These are phyloP conservation scores for Caradrina kadenii DNA, from an alignment of 2,888 invertebrate species.

Conservation along the genomic window DNA sequence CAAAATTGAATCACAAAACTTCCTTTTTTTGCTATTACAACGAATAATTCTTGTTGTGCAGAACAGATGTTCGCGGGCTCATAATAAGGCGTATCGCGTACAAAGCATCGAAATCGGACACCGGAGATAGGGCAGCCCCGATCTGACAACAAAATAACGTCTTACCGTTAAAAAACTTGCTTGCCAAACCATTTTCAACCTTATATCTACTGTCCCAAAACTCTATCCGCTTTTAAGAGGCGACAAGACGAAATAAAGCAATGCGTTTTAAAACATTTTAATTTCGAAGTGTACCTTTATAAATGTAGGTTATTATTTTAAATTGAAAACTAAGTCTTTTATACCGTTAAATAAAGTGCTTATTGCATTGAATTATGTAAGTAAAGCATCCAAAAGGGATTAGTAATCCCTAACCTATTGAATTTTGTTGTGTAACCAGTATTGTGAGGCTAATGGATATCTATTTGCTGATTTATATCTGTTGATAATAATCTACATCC, in stretches of 20 bases:
- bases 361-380: constrained; percentile 54
- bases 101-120: constrained; percentile 90
- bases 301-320: constrained; percentile 77
- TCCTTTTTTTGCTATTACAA: constrained; percentile 80
- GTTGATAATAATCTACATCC: constrained; percentile 80
- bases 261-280: constrained; percentile 83
- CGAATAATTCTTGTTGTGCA: constrained; percentile 82
- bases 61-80: constrained; percentile 88
- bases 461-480: constrained; percentile 84
- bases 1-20: constrained; percentile 76
- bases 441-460: constrained; percentile 79
- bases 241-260: constrained; percentile 55
- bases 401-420: constrained; percentile 69
- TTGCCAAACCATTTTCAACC: constrained; percentile 68
- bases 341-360: constrained; percentile 58
- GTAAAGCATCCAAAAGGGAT: constrained; percentile 56
- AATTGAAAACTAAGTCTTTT: constrained; percentile 68
- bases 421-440: constrained; percentile 72
- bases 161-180: constrained; percentile 69
- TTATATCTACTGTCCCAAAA: constrained; percentile 63
- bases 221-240: constrained; percentile 23
- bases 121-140: constrained; percentile 88
- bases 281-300: constrained; percentile 85
- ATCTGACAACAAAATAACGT: constrained; percentile 79
- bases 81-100: constrained; percentile 90